Percentiles rank a stretch among this genome's conserved stretches.
These are phyloP conservation scores for Drosophila azteca DNA, from an alignment of 1,140 invertebrate species.

Conservation along the genomic window DNA sequence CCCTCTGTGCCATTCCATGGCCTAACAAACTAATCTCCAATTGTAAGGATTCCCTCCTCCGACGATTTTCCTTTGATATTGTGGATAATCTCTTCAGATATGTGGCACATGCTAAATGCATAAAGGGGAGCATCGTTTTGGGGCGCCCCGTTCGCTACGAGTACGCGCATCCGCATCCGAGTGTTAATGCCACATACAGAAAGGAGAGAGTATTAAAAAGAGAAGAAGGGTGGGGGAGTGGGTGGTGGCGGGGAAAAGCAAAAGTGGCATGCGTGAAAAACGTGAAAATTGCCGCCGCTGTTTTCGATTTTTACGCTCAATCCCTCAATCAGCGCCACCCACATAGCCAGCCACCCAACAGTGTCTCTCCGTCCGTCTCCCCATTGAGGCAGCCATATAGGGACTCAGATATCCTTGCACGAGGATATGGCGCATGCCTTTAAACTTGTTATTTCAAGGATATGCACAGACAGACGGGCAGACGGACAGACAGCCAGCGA, in stretches of 20 bases:
- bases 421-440: constrained; percentile 65
- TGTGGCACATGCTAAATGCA: too few species aligned
- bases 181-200: constrained; percentile 10
- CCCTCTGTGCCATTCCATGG: too few species aligned
- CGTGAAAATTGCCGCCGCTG: constrained; percentile 70
- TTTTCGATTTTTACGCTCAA: constrained; percentile 78
- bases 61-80: too few species aligned
- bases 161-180: background rate
- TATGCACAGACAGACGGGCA: constrained; percentile 52
- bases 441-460: constrained; percentile 81
- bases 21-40: too few species aligned
- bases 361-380: background rate
- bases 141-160: too few species aligned
- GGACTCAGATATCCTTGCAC: constrained; percentile 46
- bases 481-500: constrained; percentile 20
- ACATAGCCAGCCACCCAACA: background rate
- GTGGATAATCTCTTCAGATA: too few species aligned
- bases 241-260: constrained; percentile 32
- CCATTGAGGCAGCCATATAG: constrained; percentile 35
- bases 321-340: constrained; percentile 72
- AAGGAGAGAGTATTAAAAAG: constrained; percentile 26
- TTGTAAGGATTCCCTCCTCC: too few species aligned
- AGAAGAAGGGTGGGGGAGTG: too few species aligned
- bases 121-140: too few species aligned
- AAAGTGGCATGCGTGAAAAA: constrained; percentile 70